Percentiles rank a stretch among this genome's conserved stretches.
Conservation (phyloP, 2,888 invertebrate species). For the Aspidapion aeneum region DNA sequence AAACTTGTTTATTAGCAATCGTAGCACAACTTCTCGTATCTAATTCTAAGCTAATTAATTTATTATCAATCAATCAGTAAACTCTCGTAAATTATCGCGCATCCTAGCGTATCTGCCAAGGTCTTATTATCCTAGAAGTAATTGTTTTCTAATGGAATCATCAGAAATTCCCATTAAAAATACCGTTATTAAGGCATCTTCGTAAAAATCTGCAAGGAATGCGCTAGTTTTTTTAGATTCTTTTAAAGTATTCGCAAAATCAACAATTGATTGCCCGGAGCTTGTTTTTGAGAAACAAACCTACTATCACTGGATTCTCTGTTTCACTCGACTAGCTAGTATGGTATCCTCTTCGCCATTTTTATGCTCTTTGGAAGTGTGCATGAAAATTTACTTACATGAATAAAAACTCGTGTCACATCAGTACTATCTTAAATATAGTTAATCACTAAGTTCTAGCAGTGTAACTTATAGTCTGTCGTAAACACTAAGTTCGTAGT, state of each 20-base stretch:
- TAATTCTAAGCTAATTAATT: background rate
- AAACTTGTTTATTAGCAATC: background rate
- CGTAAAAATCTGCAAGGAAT: background rate
- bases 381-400: too few species aligned
- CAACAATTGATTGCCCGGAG: background rate
- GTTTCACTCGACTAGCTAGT: too few species aligned
- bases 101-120: background rate
- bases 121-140: background rate
- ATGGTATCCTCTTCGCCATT: too few species aligned
- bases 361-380: too few species aligned
- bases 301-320: too few species aligned
- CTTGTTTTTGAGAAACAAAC: background rate
- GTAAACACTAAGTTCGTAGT: too few species aligned
- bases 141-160: background rate
- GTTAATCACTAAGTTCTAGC: too few species aligned
- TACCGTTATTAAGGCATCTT: background rate
- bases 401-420: too few species aligned
- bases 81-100: background rate
- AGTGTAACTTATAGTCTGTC: too few species aligned
- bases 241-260: background rate
- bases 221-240: background rate
- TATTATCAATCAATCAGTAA: background rate
- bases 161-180: background rate
- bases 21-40: background rate
- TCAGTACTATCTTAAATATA: too few species aligned